Base-by-base conservation (phyloP, 1,140 invertebrate species). In the Drosophila seguyi region DNA sequence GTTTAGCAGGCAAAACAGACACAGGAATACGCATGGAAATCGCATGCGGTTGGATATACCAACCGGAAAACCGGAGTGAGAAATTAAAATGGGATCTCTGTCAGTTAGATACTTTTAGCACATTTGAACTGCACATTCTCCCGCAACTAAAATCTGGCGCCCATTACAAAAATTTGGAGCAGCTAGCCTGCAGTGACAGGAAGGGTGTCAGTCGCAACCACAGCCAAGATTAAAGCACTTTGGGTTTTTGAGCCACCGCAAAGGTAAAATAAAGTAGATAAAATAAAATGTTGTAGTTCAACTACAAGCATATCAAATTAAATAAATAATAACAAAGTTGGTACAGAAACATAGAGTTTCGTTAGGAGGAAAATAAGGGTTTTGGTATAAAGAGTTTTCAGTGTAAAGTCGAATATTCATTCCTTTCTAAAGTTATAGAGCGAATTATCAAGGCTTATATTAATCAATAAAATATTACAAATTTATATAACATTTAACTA, bases 1-100 rank as follows among this genome's bases (percentile, higher is more conserved):
- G 79, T 86, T 86, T 81, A 81, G 82, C 82, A 86, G 84, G 65
- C 62, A 86, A 86, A 86, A 81, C 82, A 73, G 42, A 69, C 62
- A 67, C 45, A 36, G 47, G 36, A 55, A 69, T 63, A 66, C 63
- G 63, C 63, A 66, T 38, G 63, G 63, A 36, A 66, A 66, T 66
- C 66, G 66, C 45, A 69, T 67, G 62, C 41, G 62, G 62, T 42
- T 34, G 20, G 62, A 36, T 67, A 39, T 11, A 34, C 38, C 38
- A 42, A 52, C 36, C 41, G 66, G 16, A 16, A 67, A 67, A 36
- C 18, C 31, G 61, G 61, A 69, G 66, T 69, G 66, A 48, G 66
- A 67, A 69, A 69, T 69, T 67, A 53, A 69, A 69, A 69, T 53
- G 36, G 62, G 47, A 67, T 67, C 62, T 45, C 34, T 52, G 44